These are phyloP conservation scores for Pantelozetes paolii DNA, from an alignment of 2,888 invertebrate genomes.

Conservation along the genomic window DNA sequence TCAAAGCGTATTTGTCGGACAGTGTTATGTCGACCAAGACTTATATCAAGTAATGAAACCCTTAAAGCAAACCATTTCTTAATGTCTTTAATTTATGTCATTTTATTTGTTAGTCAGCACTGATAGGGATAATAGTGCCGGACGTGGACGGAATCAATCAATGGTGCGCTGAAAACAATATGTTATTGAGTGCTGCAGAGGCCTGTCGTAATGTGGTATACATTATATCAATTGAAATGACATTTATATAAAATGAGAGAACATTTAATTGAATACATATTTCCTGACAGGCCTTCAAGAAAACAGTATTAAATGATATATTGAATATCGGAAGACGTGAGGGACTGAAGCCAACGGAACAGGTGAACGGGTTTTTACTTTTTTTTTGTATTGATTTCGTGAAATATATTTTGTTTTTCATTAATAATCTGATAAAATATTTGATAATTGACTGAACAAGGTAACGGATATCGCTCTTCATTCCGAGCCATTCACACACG, in stretches of 20 bases:
- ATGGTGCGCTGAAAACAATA: conserved; percentile 42
- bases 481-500: conserved; percentile 91
- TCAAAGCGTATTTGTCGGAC: conserved; percentile 86
- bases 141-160: conserved; percentile 41
- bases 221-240: neutral
- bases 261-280: neutral
- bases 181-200: conserved; percentile 38
- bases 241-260: neutral
- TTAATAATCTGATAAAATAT: neutral
- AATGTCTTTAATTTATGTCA: neutral
- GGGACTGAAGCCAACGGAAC: conserved; percentile 29
- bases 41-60: conserved; percentile 66
- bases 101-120: conserved; percentile 6
- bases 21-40: conserved; percentile 95
- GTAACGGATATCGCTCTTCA: conserved; percentile 90
- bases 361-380: conserved; percentile 14
- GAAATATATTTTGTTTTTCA: conserved; percentile 4
- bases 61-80: conserved; percentile 5
- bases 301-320: conserved; percentile 39
- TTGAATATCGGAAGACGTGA: conserved; percentile 40
- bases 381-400: conserved; percentile 19
- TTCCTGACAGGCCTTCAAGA: conserved; percentile 38
- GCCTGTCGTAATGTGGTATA: conserved; percentile 42
- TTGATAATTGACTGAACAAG: conserved; percentile 58
- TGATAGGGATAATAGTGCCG: conserved; percentile 39